These are phyloP conservation scores for Gallinago paraguaiae DNA, from an alignment of 2,113 vertebrate genomes.

Conservation along the genomic window DNA sequence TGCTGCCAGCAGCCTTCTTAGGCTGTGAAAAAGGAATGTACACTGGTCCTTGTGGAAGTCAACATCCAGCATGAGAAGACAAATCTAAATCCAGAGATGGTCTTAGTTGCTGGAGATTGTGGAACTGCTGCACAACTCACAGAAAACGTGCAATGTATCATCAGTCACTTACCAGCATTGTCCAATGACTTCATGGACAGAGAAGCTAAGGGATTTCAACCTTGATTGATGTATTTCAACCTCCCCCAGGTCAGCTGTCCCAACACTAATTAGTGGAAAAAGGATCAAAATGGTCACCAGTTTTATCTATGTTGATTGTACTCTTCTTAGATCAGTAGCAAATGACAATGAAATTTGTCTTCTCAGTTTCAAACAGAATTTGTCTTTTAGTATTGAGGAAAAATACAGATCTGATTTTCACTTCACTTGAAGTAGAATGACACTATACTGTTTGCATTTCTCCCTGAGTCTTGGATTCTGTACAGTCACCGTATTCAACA, in stretches of 20 bases:
- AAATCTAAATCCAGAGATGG: not conserved
- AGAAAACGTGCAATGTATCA: not conserved
- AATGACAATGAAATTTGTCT: not conserved
- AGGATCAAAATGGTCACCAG: not conserved
- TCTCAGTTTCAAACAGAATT: not conserved
- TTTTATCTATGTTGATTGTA: not conserved
- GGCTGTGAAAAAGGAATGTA: not conserved
- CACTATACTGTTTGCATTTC: not conserved
- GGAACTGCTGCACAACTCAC: not conserved
- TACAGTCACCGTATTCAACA: not conserved
- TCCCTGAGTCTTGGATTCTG: not conserved
- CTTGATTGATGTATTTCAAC: not conserved
- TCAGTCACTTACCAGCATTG: not conserved
- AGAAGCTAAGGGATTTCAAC: not conserved
- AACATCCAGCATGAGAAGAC: not conserved
- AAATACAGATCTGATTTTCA: no score
- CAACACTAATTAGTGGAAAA: not conserved
- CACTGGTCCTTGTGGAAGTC: not conserved
- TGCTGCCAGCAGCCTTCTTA: not conserved
- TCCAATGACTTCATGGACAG: not conserved
- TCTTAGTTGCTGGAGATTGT: not conserved
- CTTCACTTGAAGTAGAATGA: not conserved
- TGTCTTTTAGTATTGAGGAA: no score
- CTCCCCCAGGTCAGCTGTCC: not conserved
- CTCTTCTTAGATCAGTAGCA: not conserved